These are phyloP conservation scores for Chelonus insularis DNA, from an alignment of 1,140 invertebrate genomes.

Conservation along the genomic window DNA sequence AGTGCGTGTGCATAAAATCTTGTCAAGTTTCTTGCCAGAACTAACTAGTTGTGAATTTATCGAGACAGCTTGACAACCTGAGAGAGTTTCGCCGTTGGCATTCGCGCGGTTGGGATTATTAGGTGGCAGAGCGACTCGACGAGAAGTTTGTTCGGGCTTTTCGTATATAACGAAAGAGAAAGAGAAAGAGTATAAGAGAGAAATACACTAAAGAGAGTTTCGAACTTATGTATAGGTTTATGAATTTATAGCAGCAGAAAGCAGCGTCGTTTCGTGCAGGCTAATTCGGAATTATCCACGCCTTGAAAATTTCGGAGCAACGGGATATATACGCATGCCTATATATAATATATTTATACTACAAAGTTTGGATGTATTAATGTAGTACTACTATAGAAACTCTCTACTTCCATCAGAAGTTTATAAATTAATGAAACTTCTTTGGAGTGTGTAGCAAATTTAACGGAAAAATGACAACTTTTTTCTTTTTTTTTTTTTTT, in stretches of 20 bases:
- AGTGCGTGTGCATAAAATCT: background rate
- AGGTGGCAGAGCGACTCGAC: conserved; percentile 20
- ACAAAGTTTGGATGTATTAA: background rate
- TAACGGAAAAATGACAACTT: no score
- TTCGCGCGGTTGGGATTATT: conserved; percentile 18
- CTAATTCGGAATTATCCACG: conserved; percentile 49
- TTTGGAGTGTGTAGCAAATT: no score
- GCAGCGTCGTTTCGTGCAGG: conserved; percentile 35
- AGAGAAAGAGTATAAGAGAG: conserved; percentile 17
- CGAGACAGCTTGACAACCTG: conserved; percentile 37
- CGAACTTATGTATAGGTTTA: conserved; percentile 55
- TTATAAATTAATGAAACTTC: no score
- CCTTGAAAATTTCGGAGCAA: conserved; percentile 21
- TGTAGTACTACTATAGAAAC: no score
- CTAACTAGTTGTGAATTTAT: conserved; percentile 58
- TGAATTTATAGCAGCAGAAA: conserved; percentile 59
- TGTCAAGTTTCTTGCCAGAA: conserved; percentile 20
- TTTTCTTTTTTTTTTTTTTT: no score
- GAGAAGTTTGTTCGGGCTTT: conserved; percentile 16
- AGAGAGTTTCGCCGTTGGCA: conserved; percentile 33
- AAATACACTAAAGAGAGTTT: conserved; percentile 31
- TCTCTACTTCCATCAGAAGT: no score
- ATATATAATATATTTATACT: background rate
- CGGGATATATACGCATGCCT: background rate
- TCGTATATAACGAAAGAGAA: conserved; percentile 19